Conservation (phyloP, 2,797 vertebrate genomes). For the Numenius phaeopus region DNA sequence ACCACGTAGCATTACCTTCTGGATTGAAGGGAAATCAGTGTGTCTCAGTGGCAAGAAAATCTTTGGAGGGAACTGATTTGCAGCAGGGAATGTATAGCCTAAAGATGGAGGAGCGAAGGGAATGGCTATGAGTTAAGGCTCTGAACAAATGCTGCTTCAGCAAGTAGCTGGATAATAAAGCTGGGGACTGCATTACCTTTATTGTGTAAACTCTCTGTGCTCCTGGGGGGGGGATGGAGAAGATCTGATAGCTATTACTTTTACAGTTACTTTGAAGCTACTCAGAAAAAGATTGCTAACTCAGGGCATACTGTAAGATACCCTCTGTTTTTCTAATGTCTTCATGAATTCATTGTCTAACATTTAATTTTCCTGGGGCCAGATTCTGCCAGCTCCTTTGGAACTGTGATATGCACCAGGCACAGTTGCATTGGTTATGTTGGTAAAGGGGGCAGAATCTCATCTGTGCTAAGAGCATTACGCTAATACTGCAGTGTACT, state of each 20-base stretch:
- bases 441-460: neutral
- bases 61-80: neutral
- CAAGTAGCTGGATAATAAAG: neutral
- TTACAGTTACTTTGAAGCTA: neutral
- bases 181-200: neutral
- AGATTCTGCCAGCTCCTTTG: neutral
- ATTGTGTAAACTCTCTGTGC: neutral
- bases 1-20: neutral
- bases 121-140: neutral
- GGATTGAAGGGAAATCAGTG: rapidly evolving
- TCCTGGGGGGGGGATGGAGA: neutral
- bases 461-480: neutral
- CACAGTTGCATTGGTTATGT: neutral
- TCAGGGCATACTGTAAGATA: neutral
- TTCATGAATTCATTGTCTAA: neutral
- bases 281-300: neutral
- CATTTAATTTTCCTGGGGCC: neutral
- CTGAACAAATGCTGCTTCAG: neutral
- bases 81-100: neutral
- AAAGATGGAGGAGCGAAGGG: too few relatives aligned
- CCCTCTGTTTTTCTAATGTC: neutral
- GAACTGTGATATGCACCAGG: neutral
- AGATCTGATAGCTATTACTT: neutral
- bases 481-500: neutral
- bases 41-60: neutral